These are phyloP conservation scores for Drosophila leontia DNA, from an alignment of 1,140 invertebrate genomes.

Conservation along the genomic window DNA sequence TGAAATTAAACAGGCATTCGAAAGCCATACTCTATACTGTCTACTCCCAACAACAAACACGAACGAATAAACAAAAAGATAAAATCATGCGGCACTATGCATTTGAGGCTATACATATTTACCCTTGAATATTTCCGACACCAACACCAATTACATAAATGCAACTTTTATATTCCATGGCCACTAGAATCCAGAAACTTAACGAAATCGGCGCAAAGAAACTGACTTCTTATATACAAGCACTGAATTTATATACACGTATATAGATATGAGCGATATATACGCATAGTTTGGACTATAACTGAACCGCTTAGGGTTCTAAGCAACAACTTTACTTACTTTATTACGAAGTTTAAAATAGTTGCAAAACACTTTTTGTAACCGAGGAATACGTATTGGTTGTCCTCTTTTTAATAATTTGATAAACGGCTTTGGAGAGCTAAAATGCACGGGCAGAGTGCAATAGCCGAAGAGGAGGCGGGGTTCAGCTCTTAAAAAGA, in stretches of 20 bases:
- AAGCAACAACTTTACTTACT: conserved; percentile 68
- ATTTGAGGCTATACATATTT: conserved; percentile 5
- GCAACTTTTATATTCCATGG: conserved; percentile 51
- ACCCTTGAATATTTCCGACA: conserved; percentile 32
- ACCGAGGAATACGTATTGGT: conserved; percentile 20
- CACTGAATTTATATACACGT: conserved; percentile 79
- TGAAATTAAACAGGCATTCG: conserved; percentile 42
- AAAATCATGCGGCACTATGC: conserved; percentile 23
- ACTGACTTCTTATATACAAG: conserved; percentile 65
- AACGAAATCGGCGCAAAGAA: conserved; percentile 34
- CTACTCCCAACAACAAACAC: conserved; percentile 9
- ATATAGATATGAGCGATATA: conserved; percentile 56
- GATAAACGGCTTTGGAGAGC: neutral
- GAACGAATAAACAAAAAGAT: conserved; percentile 17
- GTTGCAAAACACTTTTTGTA: conserved; percentile 30
- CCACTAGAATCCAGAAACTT: conserved; percentile 38
- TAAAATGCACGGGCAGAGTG: conserved; percentile 15
- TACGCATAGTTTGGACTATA: conserved; percentile 60
- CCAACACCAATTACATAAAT: conserved; percentile 14
- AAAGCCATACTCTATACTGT: conserved; percentile 43
- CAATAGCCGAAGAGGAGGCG: neutral
- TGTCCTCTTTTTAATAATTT: conserved; percentile 12
- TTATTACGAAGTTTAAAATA: conserved; percentile 46
- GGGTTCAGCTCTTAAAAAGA: neutral
- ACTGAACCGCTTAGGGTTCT: conserved; percentile 70